Evolutionary conservation across 2,888 invertebrate genomes (phyloP).

Genomic region (Sinelater perroti): DNA sequence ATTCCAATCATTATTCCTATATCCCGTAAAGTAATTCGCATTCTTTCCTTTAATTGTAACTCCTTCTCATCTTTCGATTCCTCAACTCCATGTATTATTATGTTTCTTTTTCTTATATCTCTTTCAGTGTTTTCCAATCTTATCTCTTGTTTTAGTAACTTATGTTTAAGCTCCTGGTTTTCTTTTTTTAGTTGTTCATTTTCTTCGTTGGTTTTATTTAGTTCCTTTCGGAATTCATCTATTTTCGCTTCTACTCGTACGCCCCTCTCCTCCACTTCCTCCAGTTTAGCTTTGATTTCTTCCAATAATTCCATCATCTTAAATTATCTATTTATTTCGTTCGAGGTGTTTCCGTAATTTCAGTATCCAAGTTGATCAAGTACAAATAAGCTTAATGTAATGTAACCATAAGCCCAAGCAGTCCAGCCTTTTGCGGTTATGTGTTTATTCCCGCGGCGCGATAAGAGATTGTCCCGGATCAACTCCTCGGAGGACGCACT

Average conservation of each 20-base stretch:
- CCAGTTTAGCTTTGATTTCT: constrained; percentile 4
- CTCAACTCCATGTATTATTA: too few relatives aligned
- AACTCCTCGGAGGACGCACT: too few relatives aligned
- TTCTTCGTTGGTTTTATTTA: constrained; percentile 2
- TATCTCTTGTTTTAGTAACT: constrained; percentile 1
- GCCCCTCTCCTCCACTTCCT: constrained; percentile 1
- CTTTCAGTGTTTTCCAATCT: constrained; percentile 5
- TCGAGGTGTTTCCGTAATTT: too few relatives aligned
- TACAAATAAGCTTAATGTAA: too few relatives aligned
- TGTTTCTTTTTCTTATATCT: too few relatives aligned
- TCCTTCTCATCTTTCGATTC: too few relatives aligned
- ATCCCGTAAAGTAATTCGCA: too few relatives aligned
- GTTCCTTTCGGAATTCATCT: constrained; percentile 6
- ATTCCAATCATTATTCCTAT: constrained; percentile 2
- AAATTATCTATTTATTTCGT: neutral
- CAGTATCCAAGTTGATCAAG: too few relatives aligned
- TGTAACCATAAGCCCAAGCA: too few relatives aligned
- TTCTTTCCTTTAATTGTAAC: too few relatives aligned
- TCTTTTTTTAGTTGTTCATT: neutral
- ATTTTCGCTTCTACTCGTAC: neutral
- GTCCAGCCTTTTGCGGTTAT: too few relatives aligned
- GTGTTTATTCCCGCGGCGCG: constrained; percentile 4
- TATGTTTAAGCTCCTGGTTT: constrained; percentile 1
- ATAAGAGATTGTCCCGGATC: constrained; percentile 3
- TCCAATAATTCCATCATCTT: constrained; percentile 1